Evolutionary conservation across 2,113 vertebrate genomes (phyloP).

Genomic region (Lonchura striata): DNA sequence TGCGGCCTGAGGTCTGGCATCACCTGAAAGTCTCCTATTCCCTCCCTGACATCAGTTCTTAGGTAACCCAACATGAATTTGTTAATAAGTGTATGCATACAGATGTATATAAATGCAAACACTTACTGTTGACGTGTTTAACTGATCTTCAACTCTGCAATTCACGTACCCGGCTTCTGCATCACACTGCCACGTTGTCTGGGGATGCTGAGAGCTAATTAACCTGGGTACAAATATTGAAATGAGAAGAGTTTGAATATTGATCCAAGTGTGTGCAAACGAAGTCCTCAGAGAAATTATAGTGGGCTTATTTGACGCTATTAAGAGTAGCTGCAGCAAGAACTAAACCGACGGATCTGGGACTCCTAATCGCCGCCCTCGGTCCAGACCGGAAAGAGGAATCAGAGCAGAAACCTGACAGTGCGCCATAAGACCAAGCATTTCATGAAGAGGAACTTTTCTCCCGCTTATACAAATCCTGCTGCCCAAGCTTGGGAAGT

Average conservation of each 20-base stretch:
- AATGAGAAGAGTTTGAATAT: constrained; percentile 20
- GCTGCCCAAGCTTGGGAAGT: background rate
- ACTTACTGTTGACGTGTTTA: constrained; percentile 43
- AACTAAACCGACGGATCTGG: background rate
- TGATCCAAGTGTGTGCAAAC: background rate
- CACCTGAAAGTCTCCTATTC: accelerated
- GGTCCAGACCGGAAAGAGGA: background rate
- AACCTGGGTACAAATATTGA: constrained; percentile 18
- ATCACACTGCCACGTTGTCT: background rate
- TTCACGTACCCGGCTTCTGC: background rate
- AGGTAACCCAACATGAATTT: background rate
- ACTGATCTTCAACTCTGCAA: background rate
- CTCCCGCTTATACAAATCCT: background rate
- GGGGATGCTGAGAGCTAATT: background rate
- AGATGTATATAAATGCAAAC: background rate
- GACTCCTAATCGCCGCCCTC: background rate
- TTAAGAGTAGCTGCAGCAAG: background rate
- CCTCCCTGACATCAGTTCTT: background rate
- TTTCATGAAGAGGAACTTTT: background rate
- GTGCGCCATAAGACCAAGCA: background rate
- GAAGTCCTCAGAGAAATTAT: background rate
- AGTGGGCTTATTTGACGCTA: background rate
- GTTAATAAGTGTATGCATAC: background rate
- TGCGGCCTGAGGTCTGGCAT: background rate
- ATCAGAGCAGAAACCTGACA: background rate